A percentile compares a stretch with the other conserved stretches of the same genome.
phyloP scores from a whole-genome alignment of 1,140 invertebrate species.

The Mesaphorura yosii region DNA sequence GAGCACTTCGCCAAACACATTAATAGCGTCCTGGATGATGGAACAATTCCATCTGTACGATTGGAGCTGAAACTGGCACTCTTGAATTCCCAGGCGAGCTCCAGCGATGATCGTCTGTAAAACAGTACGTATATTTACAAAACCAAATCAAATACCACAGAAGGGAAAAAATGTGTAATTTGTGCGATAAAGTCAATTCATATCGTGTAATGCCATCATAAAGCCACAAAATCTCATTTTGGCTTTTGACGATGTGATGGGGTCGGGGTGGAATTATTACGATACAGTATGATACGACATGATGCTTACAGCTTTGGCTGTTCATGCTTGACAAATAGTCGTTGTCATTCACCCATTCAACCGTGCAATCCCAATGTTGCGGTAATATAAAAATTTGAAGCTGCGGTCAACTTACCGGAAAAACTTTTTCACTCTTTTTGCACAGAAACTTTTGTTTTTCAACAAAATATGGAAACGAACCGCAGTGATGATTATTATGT shows the following conservation, averaged over 20 bases:
- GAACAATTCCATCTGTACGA: conserved; percentile 84
- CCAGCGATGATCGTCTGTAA: conserved; percentile 56
- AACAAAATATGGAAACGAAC: conserved; percentile 39
- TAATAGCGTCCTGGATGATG: conserved; percentile 48
- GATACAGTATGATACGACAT: background rate
- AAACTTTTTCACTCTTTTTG: conserved; percentile 37
- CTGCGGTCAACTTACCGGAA: conserved; percentile 32
- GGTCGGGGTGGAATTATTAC: conserved; percentile 16
- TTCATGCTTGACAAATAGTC: background rate
- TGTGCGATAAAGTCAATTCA: conserved; percentile 1
- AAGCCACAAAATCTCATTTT: conserved; percentile 3
- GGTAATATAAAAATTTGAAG: background rate
- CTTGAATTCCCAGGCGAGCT: conserved; percentile 69
- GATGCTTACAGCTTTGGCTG: background rate
- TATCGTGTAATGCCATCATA: background rate
- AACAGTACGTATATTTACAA: conserved; percentile 21
- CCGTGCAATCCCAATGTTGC: background rate
- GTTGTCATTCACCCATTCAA: background rate
- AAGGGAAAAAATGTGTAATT: background rate
- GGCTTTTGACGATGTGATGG: background rate
- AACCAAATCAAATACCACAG: background rate
- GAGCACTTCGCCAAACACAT: conserved; percentile 59
- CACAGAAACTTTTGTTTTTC: conserved; percentile 43
- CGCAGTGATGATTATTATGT: conserved; percentile 35
- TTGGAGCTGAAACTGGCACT: conserved; percentile 80